Conservation (phyloP, 2,888 invertebrate genomes). For the Nephrotoma appendiculata region DNA sequence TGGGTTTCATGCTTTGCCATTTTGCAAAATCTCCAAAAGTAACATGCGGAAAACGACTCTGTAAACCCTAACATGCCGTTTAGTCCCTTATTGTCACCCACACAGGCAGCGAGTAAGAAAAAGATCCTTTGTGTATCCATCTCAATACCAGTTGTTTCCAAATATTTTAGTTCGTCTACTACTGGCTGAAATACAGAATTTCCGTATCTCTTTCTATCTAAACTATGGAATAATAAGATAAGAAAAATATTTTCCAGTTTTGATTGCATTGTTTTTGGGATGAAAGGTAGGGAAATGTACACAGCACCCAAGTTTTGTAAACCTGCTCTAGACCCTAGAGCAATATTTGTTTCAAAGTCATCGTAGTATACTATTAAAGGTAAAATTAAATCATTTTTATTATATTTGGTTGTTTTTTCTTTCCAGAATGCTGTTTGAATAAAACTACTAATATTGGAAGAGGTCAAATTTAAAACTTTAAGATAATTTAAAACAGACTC, state of each 20-base stretch:
- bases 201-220: too few species aligned
- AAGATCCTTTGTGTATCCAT: too few species aligned
- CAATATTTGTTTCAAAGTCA: constrained; percentile 8
- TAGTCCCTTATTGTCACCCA: too few species aligned
- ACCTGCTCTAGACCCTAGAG: constrained; percentile 8
- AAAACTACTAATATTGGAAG: neutral
- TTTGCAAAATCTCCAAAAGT: too few species aligned
- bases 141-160: too few species aligned
- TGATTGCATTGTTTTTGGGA: neutral
- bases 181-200: too few species aligned
- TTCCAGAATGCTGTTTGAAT: neutral
- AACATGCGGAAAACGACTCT: too few species aligned
- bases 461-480: neutral
- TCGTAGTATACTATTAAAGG: constrained; percentile 7
- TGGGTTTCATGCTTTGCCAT: too few species aligned
- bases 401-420: neutral
- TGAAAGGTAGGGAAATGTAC: neutral
- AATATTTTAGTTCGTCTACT: too few species aligned
- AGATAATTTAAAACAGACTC: neutral
- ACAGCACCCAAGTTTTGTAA: neutral
- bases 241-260: constrained; percentile 5
- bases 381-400: neutral
- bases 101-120: too few species aligned
- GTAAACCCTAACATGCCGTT: too few species aligned
- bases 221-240: too few species aligned